phyloP scores from a whole-genome alignment of 1,140 invertebrate species.

The Thaumetopoea pityocampa region DNA sequence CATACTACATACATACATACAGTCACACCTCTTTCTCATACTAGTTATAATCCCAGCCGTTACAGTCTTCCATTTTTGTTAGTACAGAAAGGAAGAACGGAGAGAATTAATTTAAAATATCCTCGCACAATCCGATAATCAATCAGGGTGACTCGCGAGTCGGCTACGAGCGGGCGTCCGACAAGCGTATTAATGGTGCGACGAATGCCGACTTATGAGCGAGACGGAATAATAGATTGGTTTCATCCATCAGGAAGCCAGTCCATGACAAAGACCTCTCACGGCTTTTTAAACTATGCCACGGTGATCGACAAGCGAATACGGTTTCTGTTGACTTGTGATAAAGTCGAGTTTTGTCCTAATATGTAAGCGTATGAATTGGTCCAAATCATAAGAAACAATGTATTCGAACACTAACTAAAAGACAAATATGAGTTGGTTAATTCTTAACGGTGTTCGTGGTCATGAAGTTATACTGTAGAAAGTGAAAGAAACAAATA shows the following conservation, averaged over 20 bases:
- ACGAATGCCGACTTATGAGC: constrained; percentile 14
- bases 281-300: constrained; percentile 8
- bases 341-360: background rate
- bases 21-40: too few species aligned
- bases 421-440: too few species aligned
- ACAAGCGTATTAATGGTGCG: constrained; percentile 15
- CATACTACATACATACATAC: too few species aligned
- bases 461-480: too few species aligned
- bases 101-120: constrained; percentile 14
- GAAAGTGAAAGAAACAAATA: too few species aligned
- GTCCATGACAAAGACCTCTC: constrained; percentile 10
- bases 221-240: constrained; percentile 17
- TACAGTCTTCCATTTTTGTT: too few species aligned
- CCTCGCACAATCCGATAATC: constrained; percentile 8
- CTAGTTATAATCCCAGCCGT: too few species aligned
- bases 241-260: constrained; percentile 16
- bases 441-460: too few species aligned
- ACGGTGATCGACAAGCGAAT: background rate
- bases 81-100: too few species aligned
- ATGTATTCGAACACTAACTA: too few species aligned
- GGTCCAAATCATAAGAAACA: too few species aligned
- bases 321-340: background rate
- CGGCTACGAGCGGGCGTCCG: background rate
- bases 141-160: constrained; percentile 1
- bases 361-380: too few species aligned